Evolutionary conservation across 2,113 vertebrate species (phyloP).

Genomic region (Garra rufa): DNA sequence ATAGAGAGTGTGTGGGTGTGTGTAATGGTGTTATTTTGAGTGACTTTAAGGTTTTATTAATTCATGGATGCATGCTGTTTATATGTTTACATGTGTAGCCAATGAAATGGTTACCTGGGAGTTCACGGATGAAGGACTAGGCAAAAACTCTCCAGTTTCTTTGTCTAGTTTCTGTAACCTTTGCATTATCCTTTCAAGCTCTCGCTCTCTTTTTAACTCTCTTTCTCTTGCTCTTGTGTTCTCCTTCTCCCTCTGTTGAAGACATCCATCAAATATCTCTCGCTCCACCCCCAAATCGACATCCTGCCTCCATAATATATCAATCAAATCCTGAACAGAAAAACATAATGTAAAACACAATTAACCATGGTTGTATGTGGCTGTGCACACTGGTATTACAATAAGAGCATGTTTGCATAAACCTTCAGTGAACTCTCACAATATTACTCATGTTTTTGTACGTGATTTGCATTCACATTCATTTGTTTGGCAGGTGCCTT

Average conservation of each 20-base stretch:
- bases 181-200: constrained; percentile 82
- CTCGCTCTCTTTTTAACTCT: constrained; percentile 82
- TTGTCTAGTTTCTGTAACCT: constrained; percentile 83
- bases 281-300: constrained; percentile 85
- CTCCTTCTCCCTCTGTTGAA: constrained; percentile 82
- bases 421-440: neutral
- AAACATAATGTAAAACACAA: neutral
- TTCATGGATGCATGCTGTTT: neutral
- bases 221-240: constrained; percentile 83
- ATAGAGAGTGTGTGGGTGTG: constrained; percentile 12
- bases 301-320: constrained; percentile 89
- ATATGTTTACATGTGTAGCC: neutral
- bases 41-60: neutral
- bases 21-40: neutral
- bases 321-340: constrained; percentile 81
- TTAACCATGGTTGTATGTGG: neutral
- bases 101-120: constrained; percentile 39
- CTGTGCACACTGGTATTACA: neutral
- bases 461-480: neutral
- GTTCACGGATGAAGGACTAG: constrained; percentile 62
- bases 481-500: constrained; percentile 15
- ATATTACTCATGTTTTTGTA: constrained; percentile 5
- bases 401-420: constrained; percentile 18
- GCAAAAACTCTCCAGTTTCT: constrained; percentile 86
- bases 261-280: constrained; percentile 84